Evolutionary conservation across 2,113 vertebrate species (phyloP).

Genomic region (Oxygymnocypris stewartii): DNA sequence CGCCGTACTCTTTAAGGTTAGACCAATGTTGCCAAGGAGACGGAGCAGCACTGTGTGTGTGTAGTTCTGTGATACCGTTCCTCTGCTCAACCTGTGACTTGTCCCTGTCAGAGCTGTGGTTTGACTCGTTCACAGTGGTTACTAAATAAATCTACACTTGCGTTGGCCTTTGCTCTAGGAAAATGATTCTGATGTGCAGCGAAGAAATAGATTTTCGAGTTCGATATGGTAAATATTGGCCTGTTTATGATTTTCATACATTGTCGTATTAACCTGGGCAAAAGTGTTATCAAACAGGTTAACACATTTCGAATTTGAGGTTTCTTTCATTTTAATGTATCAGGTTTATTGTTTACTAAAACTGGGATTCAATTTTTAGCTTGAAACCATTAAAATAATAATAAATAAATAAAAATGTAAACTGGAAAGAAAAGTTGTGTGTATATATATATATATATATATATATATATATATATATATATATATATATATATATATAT

Average conservation of each 20-base stretch:
- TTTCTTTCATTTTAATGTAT: neutral
- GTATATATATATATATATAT: too few species aligned
- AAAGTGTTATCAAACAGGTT: neutral
- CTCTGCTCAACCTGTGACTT: constrained; percentile 46
- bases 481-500: too few species aligned
- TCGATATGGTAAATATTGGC: neutral
- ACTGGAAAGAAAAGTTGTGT: too few species aligned
- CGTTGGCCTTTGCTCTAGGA: neutral
- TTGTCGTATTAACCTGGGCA: neutral
- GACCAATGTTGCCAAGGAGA: constrained; percentile 71
- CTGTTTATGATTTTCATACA: neutral
- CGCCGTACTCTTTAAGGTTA: constrained; percentile 67
- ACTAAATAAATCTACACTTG: constrained; percentile 15
- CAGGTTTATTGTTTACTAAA: neutral
- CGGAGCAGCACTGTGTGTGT: constrained; percentile 53
- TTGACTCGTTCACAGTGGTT: constrained; percentile 41
- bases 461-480: too few species aligned
- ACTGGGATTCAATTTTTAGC: neutral
- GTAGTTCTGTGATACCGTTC: constrained; percentile 43
- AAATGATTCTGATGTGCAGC: neutral
- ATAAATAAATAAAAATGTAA: too few species aligned
- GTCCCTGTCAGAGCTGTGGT: constrained; percentile 26
- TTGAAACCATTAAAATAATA: too few species aligned
- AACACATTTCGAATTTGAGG: neutral
- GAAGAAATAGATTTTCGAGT: neutral